Evolutionary conservation across 2,113 vertebrate genomes (phyloP).

Genomic region (Oryzias celebensis): DNA sequence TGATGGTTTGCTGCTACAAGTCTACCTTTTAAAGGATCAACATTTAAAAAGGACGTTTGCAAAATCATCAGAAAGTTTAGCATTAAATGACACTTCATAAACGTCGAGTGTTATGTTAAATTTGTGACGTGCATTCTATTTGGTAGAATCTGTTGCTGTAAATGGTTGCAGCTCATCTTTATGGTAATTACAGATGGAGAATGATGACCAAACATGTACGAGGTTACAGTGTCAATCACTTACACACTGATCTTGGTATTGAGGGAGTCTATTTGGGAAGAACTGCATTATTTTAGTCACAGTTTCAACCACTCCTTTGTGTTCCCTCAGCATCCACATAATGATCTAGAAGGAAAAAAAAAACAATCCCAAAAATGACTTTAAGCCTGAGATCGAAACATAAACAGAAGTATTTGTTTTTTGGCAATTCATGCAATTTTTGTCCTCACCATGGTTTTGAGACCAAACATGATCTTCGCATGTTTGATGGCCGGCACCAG

Average conservation of each 20-base stretch:
- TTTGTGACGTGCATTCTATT: too few species aligned
- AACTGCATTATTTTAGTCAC: slow-evolving; percentile 59
- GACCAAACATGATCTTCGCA: slow-evolving; percentile 79
- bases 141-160: too few species aligned
- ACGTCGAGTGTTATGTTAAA: too few species aligned
- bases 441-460: slow-evolving; percentile 74
- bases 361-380: neutral
- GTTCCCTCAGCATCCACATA: slow-evolving; percentile 73
- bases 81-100: too few species aligned
- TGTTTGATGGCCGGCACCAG: slow-evolving; percentile 75
- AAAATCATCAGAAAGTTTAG: too few species aligned
- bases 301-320: slow-evolving; percentile 41
- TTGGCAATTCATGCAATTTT: too few species aligned
- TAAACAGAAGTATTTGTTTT: neutral
- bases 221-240: slow-evolving; percentile 2
- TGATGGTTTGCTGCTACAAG: too few species aligned
- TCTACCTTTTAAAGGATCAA: too few species aligned
- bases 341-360: slow-evolving; percentile 53
- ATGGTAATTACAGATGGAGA: too few species aligned
- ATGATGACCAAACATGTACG: neutral
- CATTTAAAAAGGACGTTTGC: too few species aligned
- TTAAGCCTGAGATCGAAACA: neutral
- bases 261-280: slow-evolving; percentile 65
- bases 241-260: slow-evolving; percentile 73
- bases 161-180: too few species aligned